phyloP scores from a whole-genome alignment of 2,113 vertebrate genomes.

The Pontoporia blainvillei region DNA sequence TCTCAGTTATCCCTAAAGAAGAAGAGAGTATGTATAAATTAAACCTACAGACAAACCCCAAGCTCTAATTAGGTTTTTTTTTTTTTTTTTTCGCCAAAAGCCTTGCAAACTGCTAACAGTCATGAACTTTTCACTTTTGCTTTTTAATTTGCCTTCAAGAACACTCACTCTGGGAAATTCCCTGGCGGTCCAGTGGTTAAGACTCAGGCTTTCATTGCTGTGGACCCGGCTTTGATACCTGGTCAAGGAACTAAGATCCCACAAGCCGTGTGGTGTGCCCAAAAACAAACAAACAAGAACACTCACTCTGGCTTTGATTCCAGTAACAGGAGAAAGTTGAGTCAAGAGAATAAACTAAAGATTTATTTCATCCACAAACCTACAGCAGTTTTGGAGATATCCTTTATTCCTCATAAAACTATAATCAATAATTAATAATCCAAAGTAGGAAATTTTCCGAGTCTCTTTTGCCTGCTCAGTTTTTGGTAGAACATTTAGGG shows the following conservation, averaged over 20 bases:
- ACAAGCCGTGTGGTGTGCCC: too few species aligned
- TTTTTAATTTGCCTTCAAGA: slow-evolving; percentile 6
- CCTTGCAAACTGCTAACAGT: neutral
- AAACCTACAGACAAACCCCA: neutral
- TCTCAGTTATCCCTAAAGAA: neutral
- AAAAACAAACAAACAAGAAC: neutral
- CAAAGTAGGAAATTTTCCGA: neutral
- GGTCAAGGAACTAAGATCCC: too few species aligned
- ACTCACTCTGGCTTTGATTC: neutral
- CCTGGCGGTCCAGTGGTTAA: too few species aligned
- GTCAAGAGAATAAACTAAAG: neutral
- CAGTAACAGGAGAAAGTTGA: neutral
- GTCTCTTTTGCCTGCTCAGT: neutral
- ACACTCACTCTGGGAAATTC: neutral
- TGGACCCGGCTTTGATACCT: too few species aligned
- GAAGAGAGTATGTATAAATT: neutral
- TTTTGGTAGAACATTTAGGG: neutral
- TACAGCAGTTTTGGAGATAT: neutral
- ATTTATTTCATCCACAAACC: neutral
- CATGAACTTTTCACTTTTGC: neutral
- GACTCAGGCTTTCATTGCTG: too few species aligned
- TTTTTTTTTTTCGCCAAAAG: neutral
- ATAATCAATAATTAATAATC: neutral
- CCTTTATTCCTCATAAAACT: neutral
- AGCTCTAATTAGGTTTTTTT: neutral